phyloP scores from a whole-genome alignment of 1,140 invertebrate species.

The Bombus confusus region DNA sequence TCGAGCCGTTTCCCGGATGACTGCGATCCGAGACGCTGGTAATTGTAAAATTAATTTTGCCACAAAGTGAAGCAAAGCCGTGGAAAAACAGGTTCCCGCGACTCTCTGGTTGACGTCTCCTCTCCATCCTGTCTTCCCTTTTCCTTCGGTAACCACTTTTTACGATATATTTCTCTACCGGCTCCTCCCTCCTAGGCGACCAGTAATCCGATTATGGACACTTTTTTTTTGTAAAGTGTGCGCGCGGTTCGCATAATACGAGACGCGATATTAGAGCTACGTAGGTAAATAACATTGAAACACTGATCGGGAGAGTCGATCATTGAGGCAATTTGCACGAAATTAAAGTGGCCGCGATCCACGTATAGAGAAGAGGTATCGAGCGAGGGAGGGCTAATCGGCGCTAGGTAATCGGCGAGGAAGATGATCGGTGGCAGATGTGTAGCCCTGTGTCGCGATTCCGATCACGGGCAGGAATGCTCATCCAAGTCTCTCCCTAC shows the following conservation, averaged over 20 bases:
- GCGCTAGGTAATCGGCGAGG: slow-evolving; percentile 14
- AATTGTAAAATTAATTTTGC: slow-evolving; percentile 42
- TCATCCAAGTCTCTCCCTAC: neutral
- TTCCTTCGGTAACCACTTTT: neutral
- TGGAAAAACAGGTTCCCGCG: slow-evolving; percentile 13
- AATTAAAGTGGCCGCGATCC: slow-evolving; percentile 30
- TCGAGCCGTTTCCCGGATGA: slow-evolving; percentile 40
- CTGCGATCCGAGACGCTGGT: slow-evolving; percentile 29
- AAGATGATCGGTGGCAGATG: slow-evolving; percentile 38
- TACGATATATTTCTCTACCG: neutral
- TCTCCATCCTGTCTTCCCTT: neutral
- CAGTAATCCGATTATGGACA: slow-evolving; percentile 32
- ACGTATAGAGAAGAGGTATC: neutral
- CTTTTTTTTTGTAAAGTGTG: neutral
- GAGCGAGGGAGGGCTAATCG: neutral
- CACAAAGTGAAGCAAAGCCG: neutral
- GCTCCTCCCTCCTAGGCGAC: neutral
- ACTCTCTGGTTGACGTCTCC: no score
- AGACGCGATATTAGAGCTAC: neutral
- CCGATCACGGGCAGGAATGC: neutral
- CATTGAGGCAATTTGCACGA: slow-evolving; percentile 43
- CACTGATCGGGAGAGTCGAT: slow-evolving; percentile 6
- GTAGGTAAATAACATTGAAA: neutral
- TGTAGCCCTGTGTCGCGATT: slow-evolving; percentile 38
- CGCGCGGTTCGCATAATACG: neutral